These are phyloP conservation scores for Pitangus sulphuratus DNA, from an alignment of 2,797 vertebrate genomes.

Conservation along the genomic window DNA sequence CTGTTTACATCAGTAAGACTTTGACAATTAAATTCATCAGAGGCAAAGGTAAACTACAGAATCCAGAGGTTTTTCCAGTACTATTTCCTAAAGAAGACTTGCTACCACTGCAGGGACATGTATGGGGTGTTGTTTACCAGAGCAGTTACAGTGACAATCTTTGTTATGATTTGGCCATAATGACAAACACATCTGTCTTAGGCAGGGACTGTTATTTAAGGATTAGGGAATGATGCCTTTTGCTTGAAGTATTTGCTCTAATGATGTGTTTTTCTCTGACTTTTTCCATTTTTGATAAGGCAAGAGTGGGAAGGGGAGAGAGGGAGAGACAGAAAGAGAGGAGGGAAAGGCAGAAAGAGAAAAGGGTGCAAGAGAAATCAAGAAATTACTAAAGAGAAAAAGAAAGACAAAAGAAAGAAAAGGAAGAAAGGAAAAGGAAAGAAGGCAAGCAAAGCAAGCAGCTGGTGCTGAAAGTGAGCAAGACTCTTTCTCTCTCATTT, in stretches of 20 bases:
- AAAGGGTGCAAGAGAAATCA: not conserved
- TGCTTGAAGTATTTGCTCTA: not conserved
- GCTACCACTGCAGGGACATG: not conserved
- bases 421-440: not conserved
- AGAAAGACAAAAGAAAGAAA: not conserved
- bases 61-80: not conserved
- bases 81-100: not conserved
- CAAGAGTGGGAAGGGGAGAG: not conserved
- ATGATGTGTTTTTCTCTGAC: not conserved
- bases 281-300: not conserved
- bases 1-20: not conserved
- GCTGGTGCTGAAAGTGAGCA: conserved; percentile 72
- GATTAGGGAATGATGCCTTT: not conserved
- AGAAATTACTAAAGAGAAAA: not conserved
- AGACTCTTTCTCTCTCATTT: conserved; percentile 58
- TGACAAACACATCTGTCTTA: not conserved
- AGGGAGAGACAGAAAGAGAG: not conserved
- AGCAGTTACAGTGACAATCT: not conserved
- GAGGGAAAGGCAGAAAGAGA: not conserved
- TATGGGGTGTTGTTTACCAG: not conserved
- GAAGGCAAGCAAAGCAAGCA: conserved; percentile 48
- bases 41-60: not conserved
- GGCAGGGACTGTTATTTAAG: not conserved
- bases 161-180: not conserved
- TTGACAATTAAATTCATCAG: not conserved